phyloP scores from a whole-genome alignment of 2,113 vertebrate species.

The Corythaixoides concolor region DNA sequence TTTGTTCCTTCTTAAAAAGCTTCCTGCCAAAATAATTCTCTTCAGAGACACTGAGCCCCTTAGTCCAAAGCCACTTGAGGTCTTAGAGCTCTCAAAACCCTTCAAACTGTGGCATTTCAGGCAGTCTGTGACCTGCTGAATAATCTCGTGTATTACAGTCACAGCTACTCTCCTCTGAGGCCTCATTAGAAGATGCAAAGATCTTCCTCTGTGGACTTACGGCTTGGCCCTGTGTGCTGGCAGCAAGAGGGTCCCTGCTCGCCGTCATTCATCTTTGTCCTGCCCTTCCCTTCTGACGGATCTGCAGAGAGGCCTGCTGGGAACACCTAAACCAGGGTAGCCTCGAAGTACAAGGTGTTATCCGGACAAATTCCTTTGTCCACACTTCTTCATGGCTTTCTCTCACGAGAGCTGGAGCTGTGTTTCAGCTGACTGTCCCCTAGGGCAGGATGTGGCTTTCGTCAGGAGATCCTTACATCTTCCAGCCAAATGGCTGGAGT shows the following conservation, averaged over 20 bases:
- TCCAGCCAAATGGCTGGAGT: not conserved
- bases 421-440: not conserved
- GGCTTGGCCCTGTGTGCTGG: not conserved
- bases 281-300: not conserved
- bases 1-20: not conserved
- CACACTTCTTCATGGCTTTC: not conserved
- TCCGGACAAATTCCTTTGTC: not conserved
- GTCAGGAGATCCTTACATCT: not conserved
- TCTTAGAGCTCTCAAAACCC: not conserved
- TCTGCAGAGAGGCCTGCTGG: not conserved
- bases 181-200: conserved; percentile 29
- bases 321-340: not conserved
- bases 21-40: not conserved
- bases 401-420: not conserved
- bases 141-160: not conserved
- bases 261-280: not conserved
- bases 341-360: not conserved
- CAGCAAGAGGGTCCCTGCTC: not conserved
- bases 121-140: not conserved
- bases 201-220: not conserved
- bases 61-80: not conserved
- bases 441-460: not conserved
- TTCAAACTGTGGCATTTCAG: not conserved
- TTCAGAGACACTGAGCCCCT: not conserved
- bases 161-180: conserved; percentile 6